These are phyloP conservation scores for Nymphalis c-album DNA, from an alignment of 2,888 invertebrate species.

Conservation along the genomic window DNA sequence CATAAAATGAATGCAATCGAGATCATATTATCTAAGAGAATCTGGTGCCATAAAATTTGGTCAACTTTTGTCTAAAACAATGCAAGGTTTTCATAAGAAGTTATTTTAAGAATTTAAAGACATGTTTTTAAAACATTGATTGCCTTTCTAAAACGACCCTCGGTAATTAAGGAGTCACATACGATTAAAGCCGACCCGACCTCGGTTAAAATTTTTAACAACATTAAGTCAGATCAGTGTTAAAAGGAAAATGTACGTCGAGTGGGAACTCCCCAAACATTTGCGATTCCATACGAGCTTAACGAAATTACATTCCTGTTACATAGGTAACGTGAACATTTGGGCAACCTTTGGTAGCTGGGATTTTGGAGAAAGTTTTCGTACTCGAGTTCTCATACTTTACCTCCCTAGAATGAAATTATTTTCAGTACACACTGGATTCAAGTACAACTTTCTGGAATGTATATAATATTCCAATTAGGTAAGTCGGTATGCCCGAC, in stretches of 20 bases:
- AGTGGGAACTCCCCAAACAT: constrained; percentile 40
- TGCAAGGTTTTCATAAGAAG: no score
- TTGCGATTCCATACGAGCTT: constrained; percentile 38
- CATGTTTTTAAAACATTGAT: not conserved
- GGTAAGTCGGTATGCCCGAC: constrained; percentile 20
- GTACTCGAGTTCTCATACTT: constrained; percentile 19
- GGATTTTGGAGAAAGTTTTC: constrained; percentile 27
- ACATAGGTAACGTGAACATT: constrained; percentile 24
- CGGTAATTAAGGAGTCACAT: constrained; percentile 8
- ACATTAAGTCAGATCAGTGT: constrained; percentile 29
- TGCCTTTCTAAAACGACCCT: not conserved
- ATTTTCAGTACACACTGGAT: constrained; percentile 19
- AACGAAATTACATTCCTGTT: constrained; percentile 42
- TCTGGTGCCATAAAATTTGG: no score
- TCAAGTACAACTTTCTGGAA: constrained; percentile 22
- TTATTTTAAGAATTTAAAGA: no score
- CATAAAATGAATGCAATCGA: no score
- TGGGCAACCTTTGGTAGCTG: constrained; percentile 22
- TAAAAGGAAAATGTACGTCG: constrained; percentile 39
- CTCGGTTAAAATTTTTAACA: constrained; percentile 35
- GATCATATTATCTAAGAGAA: no score
- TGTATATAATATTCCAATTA: constrained; percentile 31
- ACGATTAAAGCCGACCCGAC: constrained; percentile 24
- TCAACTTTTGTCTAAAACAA: no score
- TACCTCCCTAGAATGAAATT: constrained; percentile 26